phyloP scores from a whole-genome alignment of 92 coral and sea anemone species.

The Palythoa grandis region DNA sequence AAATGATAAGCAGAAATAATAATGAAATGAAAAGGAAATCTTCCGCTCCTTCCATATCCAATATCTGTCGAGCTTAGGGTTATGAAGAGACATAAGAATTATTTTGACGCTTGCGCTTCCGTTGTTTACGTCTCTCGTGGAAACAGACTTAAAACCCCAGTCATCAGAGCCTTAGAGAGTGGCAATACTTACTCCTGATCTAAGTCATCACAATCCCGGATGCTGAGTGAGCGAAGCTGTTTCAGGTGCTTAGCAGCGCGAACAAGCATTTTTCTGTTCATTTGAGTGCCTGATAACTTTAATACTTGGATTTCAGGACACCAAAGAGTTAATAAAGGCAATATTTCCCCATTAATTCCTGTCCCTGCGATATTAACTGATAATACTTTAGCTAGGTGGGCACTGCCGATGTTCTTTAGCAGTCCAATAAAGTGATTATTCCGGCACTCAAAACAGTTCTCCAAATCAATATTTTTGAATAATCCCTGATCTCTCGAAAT shows the following conservation, averaged over 20 bases:
- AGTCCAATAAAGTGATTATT: constrained; percentile 37
- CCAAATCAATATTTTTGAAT: constrained; percentile 36
- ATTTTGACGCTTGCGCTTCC: not conserved
- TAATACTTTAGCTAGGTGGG: constrained; percentile 12
- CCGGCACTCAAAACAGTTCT: constrained; percentile 25
- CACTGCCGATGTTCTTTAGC: constrained; percentile 29
- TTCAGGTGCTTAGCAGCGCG: constrained; percentile 31
- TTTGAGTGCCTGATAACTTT: constrained; percentile 32
- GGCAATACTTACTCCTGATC: constrained; percentile 37
- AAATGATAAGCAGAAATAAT: too few relatives aligned
- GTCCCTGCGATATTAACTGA: constrained; percentile 43
- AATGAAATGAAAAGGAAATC: too few relatives aligned
- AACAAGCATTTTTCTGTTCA: constrained; percentile 35
- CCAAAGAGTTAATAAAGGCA: constrained; percentile 40
- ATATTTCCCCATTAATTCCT: constrained; percentile 41
- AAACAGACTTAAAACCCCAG: not conserved
- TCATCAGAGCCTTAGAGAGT: not conserved
- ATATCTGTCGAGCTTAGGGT: too few relatives aligned
- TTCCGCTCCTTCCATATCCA: too few relatives aligned
- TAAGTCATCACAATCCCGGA: constrained; percentile 33
- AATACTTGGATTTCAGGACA: constrained; percentile 32
- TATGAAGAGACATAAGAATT: too few relatives aligned
- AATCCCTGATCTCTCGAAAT: constrained; percentile 42
- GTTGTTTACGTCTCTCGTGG: too few relatives aligned
- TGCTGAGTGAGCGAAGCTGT: constrained; percentile 35